Base-by-base conservation (phyloP, 2,888 invertebrate genomes). In the Saturnia japonica region DNA sequence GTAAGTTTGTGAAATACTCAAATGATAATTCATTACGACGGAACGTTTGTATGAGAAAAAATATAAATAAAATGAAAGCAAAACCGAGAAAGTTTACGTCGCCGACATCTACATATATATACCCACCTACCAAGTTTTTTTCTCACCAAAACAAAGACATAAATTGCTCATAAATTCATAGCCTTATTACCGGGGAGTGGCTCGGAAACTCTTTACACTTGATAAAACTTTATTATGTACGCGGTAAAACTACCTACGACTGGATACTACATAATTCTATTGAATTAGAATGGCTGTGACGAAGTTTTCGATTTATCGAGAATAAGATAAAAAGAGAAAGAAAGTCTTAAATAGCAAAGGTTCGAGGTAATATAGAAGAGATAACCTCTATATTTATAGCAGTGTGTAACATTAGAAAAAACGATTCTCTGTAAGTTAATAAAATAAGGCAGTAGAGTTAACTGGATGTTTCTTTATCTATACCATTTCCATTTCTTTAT, bases 151-250 rank as follows among this genome's bases (percentile, higher is more conserved):
- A 74, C 74, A 72, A 73, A 73, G 69, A 69, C 69, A 72, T 75
- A 72, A 74, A 73, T 73, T 83, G 76, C 75, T 78, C 80, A 83
- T 85, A 86, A 86, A 87, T 80, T 82, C 82, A 70, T 19, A 74
- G 77, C 79, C 85, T 85, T 88, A 88, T 84, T 84, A 82, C 82
- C 68, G 69, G 67, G 76, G 60, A 81, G 80, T 79, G 80, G 80
- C 80, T 77, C 80, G 77, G 78, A 80, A 85, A 82, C 80, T 85
- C 84, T 85, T 84, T 82, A 83, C 80, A 83, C 77, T 82, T 84
- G 85, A 87, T 85, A 86, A 86, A 87, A 85, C 82, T 86, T 88
- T 82, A 82, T 78, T 81, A 80, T 81, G 78, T 74, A 64, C 40
- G 71, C 69, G 73, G 76, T 67, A 67, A 66, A 72, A 72, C 71